Base-by-base conservation (phyloP, 1,140 invertebrate genomes). In the Samia ricini region DNA sequence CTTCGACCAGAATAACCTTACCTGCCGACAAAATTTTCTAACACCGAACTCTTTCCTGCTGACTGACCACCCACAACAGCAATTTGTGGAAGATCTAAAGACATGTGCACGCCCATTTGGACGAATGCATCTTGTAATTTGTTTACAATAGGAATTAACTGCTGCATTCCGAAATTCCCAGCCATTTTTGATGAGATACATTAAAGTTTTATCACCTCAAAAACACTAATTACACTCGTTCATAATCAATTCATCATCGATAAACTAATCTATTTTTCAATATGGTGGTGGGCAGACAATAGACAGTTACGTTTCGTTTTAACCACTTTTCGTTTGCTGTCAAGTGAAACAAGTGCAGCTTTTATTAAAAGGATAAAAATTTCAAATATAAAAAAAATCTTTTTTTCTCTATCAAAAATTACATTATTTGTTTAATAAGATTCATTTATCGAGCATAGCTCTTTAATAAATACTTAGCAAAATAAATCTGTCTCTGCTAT, bases 21-120 rank as follows among this genome's bases (percentile, higher is more conserved):
- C 98, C 96, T 98, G 88, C 98, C 98, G 78, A 99, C 98, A 91
- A 99, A 99, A 91, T 99, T 99, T 92, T 99, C 98, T 81, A 99
- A 93, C 70, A 99, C 98, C 56, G 97, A 99, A 91, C 97, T 98
- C 92, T 99, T 99, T 80, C 98, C 98, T 77, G 98, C 98, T 84
- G 97, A 98, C 92, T 99, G 98, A 76, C 98, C 98, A 89, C 98
- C 98, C 79, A 99, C 98, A 64, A 99, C 98, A 63, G 98, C 98
- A 85, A 99, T 99, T 92, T 99, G 98, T 72, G 98, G 98, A 78
- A 99, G 93, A 94, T 99, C 98, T 77, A 99, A 92, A 85, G 97
- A 96, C 94, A 99, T 96, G 82, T 97, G 95, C 72, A 99, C 97
- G 66, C 98, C 98, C 72, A 99, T 93, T 78, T 97, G 96, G 64